Base-by-base conservation (phyloP, 2,113 vertebrate genomes). In the Fulmarus glacialis region DNA sequence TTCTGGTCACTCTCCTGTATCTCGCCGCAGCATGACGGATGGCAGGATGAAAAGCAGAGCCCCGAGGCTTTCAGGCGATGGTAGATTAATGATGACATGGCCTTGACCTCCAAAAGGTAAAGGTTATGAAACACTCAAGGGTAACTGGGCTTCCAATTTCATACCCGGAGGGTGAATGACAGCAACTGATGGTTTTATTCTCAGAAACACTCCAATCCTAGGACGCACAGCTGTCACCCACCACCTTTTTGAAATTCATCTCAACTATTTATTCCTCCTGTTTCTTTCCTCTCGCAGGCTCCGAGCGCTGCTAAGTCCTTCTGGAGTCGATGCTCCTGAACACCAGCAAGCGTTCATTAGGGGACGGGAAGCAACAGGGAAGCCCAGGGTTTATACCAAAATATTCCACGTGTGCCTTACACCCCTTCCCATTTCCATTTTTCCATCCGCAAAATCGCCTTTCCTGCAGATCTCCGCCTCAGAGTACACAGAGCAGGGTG, bases 61-160 rank as follows among this genome's bases (percentile, higher is more conserved):
- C 96, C 95, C 29, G 36, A 66, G 96, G 97, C 91, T 92, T 94
- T 95, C 71, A 94, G 95, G 97, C 71, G 15, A 94, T 15, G 59
- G 90, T 32, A 97, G 96, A 97, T 97, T 98, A 98, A 97, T 97
- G 96, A 97, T 68, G 89, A 96, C 93, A 93, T 24, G 91, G 96
- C 96, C 97, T 98, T 97, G 97, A 97, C 97, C 98, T 97, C 95
- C 93, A 34, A 96, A 90, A 98, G 95, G 97, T 97, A 97, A 96
- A 97, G 97, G 97, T 96, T 96, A 97, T 70, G 89, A 81, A 97
- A 96, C 91, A 91, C 96, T 97, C 93, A 73, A 85, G 96, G 96
- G 91, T 93, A 95, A 96, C 82, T 27, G 77, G 82, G 95, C 96
- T 97, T 97, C 95, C 79, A 96, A 97, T 96, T 98, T 97, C 96